phyloP scores from a whole-genome alignment of 1,140 invertebrate genomes.

The Hypothenemus hampei region DNA sequence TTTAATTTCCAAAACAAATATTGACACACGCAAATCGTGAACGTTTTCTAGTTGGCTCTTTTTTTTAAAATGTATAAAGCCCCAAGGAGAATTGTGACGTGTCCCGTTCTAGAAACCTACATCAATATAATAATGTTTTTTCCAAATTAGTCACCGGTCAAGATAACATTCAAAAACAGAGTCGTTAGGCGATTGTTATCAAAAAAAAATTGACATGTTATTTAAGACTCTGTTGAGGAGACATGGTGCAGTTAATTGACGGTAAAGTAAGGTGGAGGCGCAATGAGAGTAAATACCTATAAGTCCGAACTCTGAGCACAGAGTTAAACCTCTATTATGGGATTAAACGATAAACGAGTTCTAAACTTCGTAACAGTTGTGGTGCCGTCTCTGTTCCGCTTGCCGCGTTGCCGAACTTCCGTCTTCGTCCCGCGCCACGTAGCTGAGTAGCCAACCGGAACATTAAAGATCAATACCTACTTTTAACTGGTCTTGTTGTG shows the following conservation, averaged over 20 bases:
- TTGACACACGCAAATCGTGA: too few species aligned
- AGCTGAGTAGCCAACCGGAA: conserved; percentile 18
- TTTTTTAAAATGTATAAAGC: too few species aligned
- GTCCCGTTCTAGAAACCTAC: too few species aligned
- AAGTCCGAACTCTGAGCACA: conserved; percentile 11
- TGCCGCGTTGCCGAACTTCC: neutral
- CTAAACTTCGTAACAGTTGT: conserved; percentile 6
- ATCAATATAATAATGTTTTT: too few species aligned
- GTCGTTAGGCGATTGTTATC: too few species aligned
- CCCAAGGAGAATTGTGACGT: too few species aligned
- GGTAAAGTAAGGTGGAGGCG: conserved; percentile 12
- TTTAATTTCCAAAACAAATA: conserved; percentile 1
- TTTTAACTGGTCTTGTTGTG: conserved; percentile 11
- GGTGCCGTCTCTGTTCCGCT: neutral
- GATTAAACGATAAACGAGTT: conserved; percentile 25
- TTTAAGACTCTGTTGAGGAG: too few species aligned
- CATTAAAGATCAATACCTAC: conserved; percentile 25
- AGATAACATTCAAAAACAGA: too few species aligned
- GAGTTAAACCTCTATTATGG: conserved; percentile 24
- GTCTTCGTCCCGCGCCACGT: conserved; percentile 6
- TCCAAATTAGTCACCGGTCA: too few species aligned
- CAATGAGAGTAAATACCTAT: conserved; percentile 20
- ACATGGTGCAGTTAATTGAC: neutral
- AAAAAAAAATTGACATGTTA: too few species aligned
- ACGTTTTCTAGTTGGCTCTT: too few species aligned